Percentiles rank a stretch among this genome's conserved stretches.
Conservation (phyloP, 2,113 vertebrate genomes). For the Notarius lentiginosus region DNA sequence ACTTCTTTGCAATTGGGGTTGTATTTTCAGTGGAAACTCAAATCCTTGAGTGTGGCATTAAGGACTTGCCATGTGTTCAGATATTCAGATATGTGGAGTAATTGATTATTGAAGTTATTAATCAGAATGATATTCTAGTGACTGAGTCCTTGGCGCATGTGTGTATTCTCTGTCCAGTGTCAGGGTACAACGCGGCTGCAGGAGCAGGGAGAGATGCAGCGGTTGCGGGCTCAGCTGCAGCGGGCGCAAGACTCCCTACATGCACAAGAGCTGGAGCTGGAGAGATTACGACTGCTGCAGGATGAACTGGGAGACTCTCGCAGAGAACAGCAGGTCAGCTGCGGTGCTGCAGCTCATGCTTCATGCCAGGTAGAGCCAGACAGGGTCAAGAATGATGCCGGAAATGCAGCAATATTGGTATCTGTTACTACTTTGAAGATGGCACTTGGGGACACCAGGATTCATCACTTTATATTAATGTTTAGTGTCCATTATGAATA, state of each 20-base stretch:
- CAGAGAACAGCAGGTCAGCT: conserved; percentile 76
- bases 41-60: background rate
- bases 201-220: conserved; percentile 81
- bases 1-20: too few relatives aligned
- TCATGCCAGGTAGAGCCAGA: conserved; percentile 35
- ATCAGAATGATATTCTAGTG: background rate
- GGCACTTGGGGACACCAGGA: background rate
- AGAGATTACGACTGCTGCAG: conserved; percentile 77
- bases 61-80: background rate
- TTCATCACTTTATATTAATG: background rate
- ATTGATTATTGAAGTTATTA: background rate
- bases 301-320: conserved; percentile 73
- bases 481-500: background rate
- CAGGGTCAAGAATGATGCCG: background rate
- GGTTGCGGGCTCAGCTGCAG: conserved; percentile 75
- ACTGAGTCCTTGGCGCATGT: background rate
- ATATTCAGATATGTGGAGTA: background rate
- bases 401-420: background rate
- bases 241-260: conserved; percentile 77
- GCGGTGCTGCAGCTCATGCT: conserved; percentile 32
- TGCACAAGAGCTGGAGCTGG: conserved; percentile 81
- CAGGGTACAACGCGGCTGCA: conserved; percentile 70
- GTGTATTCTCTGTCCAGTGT: conserved; percentile 51
- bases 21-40: background rate
- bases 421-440: background rate